phyloP scores from a whole-genome alignment of 2,888 invertebrate genomes.

The Herminia tarsipennalis region DNA sequence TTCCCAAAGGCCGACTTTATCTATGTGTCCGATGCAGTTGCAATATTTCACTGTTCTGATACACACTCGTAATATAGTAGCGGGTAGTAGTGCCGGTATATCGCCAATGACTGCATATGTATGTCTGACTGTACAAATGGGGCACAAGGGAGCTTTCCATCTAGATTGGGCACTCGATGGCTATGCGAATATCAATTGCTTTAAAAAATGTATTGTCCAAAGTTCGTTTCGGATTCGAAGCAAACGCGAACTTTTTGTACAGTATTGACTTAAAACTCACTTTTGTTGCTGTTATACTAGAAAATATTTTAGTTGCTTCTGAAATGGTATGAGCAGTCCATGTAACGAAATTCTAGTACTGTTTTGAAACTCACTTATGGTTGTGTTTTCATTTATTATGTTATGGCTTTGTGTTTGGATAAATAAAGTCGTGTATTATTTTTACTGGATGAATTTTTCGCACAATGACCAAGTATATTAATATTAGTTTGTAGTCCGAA shows the following conservation, averaged over 20 bases:
- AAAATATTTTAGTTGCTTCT: conserved; percentile 16
- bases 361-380: background rate
- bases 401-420: too few relatives aligned
- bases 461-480: too few relatives aligned
- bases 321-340: conserved; percentile 5
- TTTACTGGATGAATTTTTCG: too few relatives aligned
- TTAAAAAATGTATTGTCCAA: conserved; percentile 51
- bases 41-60: conserved; percentile 45
- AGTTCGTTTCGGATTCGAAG: conserved; percentile 17
- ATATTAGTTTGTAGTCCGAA: too few relatives aligned
- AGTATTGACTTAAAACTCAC: conserved; percentile 34
- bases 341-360: conserved; percentile 3
- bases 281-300: conserved; percentile 13
- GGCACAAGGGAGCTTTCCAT: conserved; percentile 54
- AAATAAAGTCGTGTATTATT: too few relatives aligned
- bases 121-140: conserved; percentile 47
- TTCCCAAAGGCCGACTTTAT: conserved; percentile 31
- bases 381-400: too few relatives aligned
- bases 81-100: conserved; percentile 37
- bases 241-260: conserved; percentile 21
- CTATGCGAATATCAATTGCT: conserved; percentile 55
- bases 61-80: conserved; percentile 20
- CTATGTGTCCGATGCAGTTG: conserved; percentile 44
- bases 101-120: conserved; percentile 54
- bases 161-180: conserved; percentile 49